Percentiles rank a stretch among this genome's conserved stretches.
Evolutionary conservation across 1,140 invertebrate genomes (phyloP).

Genomic region (Trinorchestia longiramus): DNA sequence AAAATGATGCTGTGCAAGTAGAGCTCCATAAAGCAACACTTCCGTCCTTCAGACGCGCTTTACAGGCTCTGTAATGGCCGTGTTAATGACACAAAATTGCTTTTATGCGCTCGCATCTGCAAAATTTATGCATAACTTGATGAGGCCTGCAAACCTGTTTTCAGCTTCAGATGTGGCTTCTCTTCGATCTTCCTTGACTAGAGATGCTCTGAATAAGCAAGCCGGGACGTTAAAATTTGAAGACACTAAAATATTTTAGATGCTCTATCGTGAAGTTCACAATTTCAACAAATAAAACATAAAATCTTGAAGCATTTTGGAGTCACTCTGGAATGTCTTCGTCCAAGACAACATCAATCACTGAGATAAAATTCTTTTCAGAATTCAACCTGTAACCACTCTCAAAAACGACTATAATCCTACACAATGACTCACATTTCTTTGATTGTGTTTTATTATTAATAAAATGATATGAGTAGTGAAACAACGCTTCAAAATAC

Average conservation of each 20-base stretch:
- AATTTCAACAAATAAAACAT: background rate
- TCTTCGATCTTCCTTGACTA: background rate
- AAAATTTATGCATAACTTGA: constrained; percentile 46
- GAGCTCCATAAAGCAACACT: constrained; percentile 41
- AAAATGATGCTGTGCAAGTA: constrained; percentile 21
- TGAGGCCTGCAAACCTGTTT: constrained; percentile 27
- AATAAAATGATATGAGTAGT: background rate
- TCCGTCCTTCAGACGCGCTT: constrained; percentile 8
- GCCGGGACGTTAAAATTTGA: background rate
- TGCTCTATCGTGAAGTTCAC: background rate
- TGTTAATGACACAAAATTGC: constrained; percentile 42
- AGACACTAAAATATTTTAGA: background rate
- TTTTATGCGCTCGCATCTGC: constrained; percentile 18
- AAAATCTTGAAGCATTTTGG: background rate
- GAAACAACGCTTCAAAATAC: too few species aligned
- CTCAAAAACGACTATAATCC: background rate
- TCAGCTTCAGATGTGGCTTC: background rate
- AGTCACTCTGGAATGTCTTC: background rate
- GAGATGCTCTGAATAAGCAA: background rate
- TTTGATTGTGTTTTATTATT: background rate
- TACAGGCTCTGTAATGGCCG: constrained; percentile 13
- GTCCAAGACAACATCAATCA: too few species aligned
- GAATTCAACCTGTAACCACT: too few species aligned
- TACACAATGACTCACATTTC: background rate
- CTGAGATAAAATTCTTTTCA: too few species aligned